phyloP scores from a whole-genome alignment of 1,140 invertebrate species.

The Aphis gossypii region DNA sequence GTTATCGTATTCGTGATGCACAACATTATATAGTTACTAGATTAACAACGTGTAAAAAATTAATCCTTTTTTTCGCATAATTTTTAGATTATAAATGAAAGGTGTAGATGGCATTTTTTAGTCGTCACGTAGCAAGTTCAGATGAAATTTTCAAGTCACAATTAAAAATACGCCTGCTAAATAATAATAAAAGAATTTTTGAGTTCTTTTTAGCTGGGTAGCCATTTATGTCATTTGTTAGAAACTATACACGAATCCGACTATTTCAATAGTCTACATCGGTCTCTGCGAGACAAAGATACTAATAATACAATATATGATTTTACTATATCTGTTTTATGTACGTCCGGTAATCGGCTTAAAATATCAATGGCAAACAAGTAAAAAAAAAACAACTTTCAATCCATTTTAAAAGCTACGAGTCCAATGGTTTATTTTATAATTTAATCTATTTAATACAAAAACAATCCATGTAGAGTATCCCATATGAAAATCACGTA shows the following conservation, averaged over 20 bases:
- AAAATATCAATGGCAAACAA: not conserved
- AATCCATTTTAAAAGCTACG: not conserved
- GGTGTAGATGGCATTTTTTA: not conserved
- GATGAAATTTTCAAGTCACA: not conserved
- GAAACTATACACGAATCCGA: not conserved
- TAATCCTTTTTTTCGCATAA: not conserved
- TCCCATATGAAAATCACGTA: too few species aligned
- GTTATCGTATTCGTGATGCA: too few species aligned
- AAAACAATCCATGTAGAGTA: not conserved
- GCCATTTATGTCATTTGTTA: not conserved
- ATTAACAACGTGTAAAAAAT: not conserved
- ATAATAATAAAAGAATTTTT: not conserved
- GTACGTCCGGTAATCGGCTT: not conserved
- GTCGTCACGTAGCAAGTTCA: not conserved
- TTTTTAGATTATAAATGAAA: not conserved
- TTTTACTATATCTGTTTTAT: not conserved
- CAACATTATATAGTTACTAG: not conserved
- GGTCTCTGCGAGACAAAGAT: not conserved
- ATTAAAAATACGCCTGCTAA: not conserved
- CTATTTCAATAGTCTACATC: not conserved
- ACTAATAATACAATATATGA: not conserved
- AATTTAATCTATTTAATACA: not conserved
- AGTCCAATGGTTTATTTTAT: not conserved
- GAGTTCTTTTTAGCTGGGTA: not conserved
- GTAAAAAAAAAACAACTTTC: not conserved